Evolutionary conservation across 1,140 invertebrate species (phyloP).

Genomic region (Hyposmocoma kahamanoa): DNA sequence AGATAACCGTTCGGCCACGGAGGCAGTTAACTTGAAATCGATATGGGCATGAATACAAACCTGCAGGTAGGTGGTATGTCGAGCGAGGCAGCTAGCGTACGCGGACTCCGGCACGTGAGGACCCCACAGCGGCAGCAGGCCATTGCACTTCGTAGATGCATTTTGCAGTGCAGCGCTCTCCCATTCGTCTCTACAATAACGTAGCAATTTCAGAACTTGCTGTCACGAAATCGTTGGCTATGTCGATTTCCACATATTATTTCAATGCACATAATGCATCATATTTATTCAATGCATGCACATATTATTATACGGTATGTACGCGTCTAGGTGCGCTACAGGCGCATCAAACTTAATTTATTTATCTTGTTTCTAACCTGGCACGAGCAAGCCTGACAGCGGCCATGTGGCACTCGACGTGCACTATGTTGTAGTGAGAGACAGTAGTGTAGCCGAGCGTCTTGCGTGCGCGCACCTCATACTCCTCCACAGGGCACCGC

Average conservation of each 20-base stretch:
- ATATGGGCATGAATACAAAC: conserved; percentile 70
- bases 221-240: no score
- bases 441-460: conserved; percentile 94
- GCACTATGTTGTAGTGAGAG: conserved; percentile 98
- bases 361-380: conserved; percentile 62
- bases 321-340: no score
- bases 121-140: conserved; percentile 95
- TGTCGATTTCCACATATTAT: no score
- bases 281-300: no score
- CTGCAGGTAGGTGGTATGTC: conserved; percentile 90
- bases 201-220: no score
- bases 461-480: conserved; percentile 89
- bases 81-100: conserved; percentile 94
- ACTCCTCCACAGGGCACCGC: conserved; percentile 95
- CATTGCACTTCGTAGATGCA: conserved; percentile 98
- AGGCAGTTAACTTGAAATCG: no score
- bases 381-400: conserved; percentile 85
- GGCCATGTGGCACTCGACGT: conserved; percentile 98
- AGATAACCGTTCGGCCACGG: no score
- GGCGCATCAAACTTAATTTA: no score
- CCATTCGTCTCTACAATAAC: conserved; percentile 96
- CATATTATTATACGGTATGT: no score
- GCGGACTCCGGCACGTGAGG: conserved; percentile 95
- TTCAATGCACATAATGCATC: no score
- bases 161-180: conserved; percentile 98